Conservation (phyloP, 1,140 invertebrate genomes). For the Polyergus mexicanus region DNA sequence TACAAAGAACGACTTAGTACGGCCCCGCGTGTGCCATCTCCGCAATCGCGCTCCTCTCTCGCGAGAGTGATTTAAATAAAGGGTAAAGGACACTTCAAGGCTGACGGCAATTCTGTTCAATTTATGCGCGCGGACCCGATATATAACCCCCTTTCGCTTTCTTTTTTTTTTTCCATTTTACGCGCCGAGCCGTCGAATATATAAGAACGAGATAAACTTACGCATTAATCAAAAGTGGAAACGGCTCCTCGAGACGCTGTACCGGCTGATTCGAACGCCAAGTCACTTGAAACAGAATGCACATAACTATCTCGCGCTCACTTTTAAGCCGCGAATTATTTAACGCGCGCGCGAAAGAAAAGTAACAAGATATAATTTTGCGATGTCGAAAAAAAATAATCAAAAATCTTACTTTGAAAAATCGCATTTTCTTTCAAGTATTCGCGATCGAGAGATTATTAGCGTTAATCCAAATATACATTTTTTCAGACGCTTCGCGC, state of each 20-base stretch:
- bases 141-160: slow-evolving; percentile 31
- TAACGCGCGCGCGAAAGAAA: background rate
- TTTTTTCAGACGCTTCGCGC: slow-evolving; percentile 4
- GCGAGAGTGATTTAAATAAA: slow-evolving; percentile 63
- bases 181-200: slow-evolving; percentile 13
- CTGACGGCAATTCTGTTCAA: slow-evolving; percentile 62
- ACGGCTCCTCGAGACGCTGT: slow-evolving; percentile 33
- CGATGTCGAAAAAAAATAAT: no score
- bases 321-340: background rate
- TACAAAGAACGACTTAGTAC: slow-evolving; percentile 54
- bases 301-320: background rate
- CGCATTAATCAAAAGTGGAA: slow-evolving; percentile 62
- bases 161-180: slow-evolving; percentile 54
- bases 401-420: no score
- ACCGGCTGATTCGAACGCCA: slow-evolving; percentile 23
- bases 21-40: slow-evolving; percentile 37
- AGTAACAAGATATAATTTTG: no score
- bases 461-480: background rate
- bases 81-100: slow-evolving; percentile 61
- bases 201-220: slow-evolving; percentile 50
- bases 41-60: slow-evolving; percentile 55
- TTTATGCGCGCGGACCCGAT: slow-evolving; percentile 57
- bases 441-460: slow-evolving; percentile 8
- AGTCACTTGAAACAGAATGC: slow-evolving; percentile 32
- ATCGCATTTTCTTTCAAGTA: no score